Evolutionary conservation across 2,113 vertebrate species (phyloP), one percentile per base, ranked within the genome.

Genomic region (Indri indri): DNA sequence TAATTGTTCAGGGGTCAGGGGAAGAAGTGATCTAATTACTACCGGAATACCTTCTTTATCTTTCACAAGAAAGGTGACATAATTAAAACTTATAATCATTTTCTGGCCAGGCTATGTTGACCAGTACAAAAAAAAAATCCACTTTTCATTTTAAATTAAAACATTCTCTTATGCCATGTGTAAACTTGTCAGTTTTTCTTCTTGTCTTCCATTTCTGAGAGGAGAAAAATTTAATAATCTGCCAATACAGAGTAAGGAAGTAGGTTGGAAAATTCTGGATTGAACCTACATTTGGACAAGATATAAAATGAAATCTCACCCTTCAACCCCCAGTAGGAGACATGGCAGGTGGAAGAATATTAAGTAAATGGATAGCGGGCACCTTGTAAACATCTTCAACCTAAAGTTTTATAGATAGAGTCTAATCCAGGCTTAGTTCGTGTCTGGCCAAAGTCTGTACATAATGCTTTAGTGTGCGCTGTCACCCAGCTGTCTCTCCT

Each of bases 401-500:
- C 14, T 83, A 3, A 87, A 34, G 27, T 47, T 89, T 70, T 42
- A 23, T 34, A 88, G 65, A 50, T 52, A 37, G 14, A 40, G 9
- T 73, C 50, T 66, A 30, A 90, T 27, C n/a, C 63, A 57, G 68
- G 88, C 30, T 70, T 65, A 45, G 40, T 7, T 91, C 42, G 11
- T 10, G 20, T 70, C 61, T 96, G 70, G 42, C 80, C 65, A 42
- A 47, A 40, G 18, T 37, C 81, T 52, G 47, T 13, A 68, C 25
- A 65, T 45, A 71, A 47, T 16, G 13, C 52, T 82, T 94, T 10
- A 22, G n/a, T 81, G 88, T 71, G 9, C 18, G 13, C 22, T 70
- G 52, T 90, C 76, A 63, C 63, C 80, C 61, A 27, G 61, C 47
- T 97, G 95, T 97, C 95, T 82, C 42, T 68, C 47, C 63, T 61